phyloP scores from a whole-genome alignment of 2,113 vertebrate genomes.

The Odocoileus hemionus region DNA sequence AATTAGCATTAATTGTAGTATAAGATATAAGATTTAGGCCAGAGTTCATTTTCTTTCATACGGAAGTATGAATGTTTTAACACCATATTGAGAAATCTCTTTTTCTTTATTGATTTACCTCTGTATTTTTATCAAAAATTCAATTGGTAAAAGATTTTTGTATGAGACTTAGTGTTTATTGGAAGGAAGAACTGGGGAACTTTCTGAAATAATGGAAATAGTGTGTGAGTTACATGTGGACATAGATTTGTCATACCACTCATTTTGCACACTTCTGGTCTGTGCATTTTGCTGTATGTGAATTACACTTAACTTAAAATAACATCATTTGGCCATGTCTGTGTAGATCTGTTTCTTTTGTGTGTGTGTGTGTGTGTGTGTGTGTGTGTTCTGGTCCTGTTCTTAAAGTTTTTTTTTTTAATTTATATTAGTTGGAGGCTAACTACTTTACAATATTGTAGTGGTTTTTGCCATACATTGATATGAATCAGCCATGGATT shows the following conservation, averaged over 20 bases:
- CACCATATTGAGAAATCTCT: background rate
- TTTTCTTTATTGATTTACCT: background rate
- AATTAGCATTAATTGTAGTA: background rate
- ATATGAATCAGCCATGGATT: background rate
- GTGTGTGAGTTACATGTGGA: background rate
- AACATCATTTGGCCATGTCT: background rate
- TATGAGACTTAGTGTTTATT: background rate
- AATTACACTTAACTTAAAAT: background rate
- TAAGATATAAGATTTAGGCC: background rate
- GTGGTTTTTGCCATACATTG: background rate
- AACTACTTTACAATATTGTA: background rate
- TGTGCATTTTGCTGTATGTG: background rate
- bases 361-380: too few species aligned
- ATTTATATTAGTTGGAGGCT: background rate
- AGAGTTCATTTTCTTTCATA: background rate
- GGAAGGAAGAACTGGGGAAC: background rate
- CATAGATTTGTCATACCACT: background rate
- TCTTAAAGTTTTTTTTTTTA: too few species aligned
- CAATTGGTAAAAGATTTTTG: background rate
- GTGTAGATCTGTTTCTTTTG: background rate
- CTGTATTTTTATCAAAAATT: background rate
- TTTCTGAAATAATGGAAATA: background rate
- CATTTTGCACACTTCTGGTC: background rate
- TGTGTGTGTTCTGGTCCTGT: too few species aligned
- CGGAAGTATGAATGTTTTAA: background rate